Evolutionary conservation across 2,113 vertebrate species (phyloP).

Genomic region (Salminus brasiliensis): DNA sequence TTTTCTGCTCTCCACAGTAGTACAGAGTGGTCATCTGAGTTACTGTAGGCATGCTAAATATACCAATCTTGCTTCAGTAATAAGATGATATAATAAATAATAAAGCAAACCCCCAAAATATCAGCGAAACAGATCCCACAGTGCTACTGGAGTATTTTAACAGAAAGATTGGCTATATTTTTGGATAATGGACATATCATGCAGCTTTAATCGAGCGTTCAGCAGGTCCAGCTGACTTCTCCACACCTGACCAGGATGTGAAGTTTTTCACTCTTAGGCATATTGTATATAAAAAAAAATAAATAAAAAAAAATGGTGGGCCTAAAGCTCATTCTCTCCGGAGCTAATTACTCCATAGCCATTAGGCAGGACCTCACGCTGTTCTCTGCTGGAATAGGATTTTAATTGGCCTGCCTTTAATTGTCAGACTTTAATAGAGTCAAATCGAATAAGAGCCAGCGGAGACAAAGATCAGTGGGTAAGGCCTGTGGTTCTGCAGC

Average conservation of each 20-base stretch:
- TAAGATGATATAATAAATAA: too few species aligned
- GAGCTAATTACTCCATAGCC: slow-evolving; percentile 75
- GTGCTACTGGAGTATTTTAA: neutral
- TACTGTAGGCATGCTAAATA: too few species aligned
- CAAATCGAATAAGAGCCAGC: slow-evolving; percentile 54
- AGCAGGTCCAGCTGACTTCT: neutral
- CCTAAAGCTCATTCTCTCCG: slow-evolving; percentile 65
- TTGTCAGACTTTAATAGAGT: slow-evolving; percentile 69
- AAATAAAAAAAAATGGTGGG: too few species aligned
- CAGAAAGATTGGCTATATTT: neutral
- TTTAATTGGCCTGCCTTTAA: slow-evolving; percentile 79
- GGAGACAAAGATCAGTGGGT: neutral
- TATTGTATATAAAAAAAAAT: slow-evolving; percentile 32
- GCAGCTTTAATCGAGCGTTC: neutral
- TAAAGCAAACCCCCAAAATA: too few species aligned
- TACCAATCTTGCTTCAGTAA: too few species aligned
- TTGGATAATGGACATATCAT: neutral
- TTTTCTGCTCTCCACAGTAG: too few species aligned
- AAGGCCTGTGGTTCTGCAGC: neutral
- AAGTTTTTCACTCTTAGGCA: slow-evolving; percentile 34
- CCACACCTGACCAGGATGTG: neutral
- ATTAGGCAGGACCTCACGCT: slow-evolving; percentile 69
- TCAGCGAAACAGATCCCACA: neutral
- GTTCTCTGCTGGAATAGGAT: slow-evolving; percentile 73
- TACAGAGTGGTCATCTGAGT: too few species aligned